phyloP scores from a whole-genome alignment of 2,888 invertebrate species.

The Caenorhabditis sp. region DNA sequence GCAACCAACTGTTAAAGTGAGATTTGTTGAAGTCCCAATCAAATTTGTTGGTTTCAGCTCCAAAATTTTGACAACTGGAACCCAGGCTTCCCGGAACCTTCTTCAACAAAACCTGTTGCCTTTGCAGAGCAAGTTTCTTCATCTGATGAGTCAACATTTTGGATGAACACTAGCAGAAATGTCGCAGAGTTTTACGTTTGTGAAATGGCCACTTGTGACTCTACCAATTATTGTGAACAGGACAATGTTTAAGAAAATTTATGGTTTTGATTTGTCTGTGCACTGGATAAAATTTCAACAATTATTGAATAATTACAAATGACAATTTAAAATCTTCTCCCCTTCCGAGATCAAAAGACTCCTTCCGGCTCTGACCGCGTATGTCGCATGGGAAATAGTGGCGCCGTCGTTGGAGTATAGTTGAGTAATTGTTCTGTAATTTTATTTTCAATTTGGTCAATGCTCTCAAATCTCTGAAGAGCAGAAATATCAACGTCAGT shows the following conservation, averaged over 20 bases:
- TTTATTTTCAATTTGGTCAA: background rate
- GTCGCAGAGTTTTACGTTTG: background rate
- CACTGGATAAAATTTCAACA: slow-evolving; percentile 10
- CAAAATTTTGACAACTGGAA: background rate
- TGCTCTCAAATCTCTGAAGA: background rate
- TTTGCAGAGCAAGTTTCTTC: background rate
- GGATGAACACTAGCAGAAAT: background rate
- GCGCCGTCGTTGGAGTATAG: slow-evolving; percentile 62
- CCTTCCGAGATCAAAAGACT: slow-evolving; percentile 49
- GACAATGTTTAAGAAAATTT: background rate
- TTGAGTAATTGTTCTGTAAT: slow-evolving; percentile 53
- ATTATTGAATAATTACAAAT: slow-evolving; percentile 14
- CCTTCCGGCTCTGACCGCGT: slow-evolving; percentile 49
- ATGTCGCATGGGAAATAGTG: slow-evolving; percentile 43
- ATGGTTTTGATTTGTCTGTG: too few relatives aligned
- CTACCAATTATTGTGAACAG: background rate
- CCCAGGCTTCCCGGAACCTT: background rate
- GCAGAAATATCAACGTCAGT: background rate
- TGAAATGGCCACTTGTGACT: background rate
- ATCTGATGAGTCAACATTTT: background rate
- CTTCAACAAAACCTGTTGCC: background rate
- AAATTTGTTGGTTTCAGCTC: background rate
- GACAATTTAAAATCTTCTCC: slow-evolving; percentile 54
- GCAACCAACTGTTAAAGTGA: background rate
- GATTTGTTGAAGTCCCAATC: too few relatives aligned